phyloP scores from a whole-genome alignment of 2,888 invertebrate species.

The Melanophora roralis region DNA sequence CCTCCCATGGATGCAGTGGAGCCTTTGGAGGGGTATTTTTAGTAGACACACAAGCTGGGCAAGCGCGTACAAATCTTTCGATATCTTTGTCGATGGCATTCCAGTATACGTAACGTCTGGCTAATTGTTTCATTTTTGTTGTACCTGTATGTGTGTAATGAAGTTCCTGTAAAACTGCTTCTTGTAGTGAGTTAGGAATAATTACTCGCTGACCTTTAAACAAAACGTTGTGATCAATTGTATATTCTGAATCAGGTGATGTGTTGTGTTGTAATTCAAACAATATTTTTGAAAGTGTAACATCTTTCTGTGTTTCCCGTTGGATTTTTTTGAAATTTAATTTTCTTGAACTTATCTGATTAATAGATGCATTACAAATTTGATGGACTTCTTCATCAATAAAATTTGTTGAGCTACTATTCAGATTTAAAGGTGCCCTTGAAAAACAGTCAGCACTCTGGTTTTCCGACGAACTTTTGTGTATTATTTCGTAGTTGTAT shows the following conservation, averaged over 20 bases:
- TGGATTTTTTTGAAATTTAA: neutral
- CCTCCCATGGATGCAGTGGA: neutral
- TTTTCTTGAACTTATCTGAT: neutral
- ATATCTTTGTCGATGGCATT: too few relatives aligned
- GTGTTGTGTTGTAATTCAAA: neutral
- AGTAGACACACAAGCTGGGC: too few relatives aligned
- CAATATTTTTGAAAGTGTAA: neutral
- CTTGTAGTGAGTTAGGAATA: neutral
- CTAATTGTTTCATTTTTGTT: slow-evolving; percentile 65
- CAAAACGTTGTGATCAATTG: neutral
- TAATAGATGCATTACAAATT: neutral
- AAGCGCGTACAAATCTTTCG: neutral
- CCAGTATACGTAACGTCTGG: slow-evolving; percentile 64
- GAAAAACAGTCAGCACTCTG: neutral
- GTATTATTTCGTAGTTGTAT: neutral
- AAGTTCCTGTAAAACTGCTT: slow-evolving; percentile 55
- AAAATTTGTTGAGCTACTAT: neutral
- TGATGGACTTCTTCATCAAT: slow-evolving; percentile 1
- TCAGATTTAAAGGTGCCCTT: neutral
- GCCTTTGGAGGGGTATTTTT: neutral
- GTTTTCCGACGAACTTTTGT: neutral
- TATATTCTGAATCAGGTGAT: neutral
- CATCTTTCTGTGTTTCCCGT: neutral
- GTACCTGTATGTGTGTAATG: slow-evolving; percentile 65
- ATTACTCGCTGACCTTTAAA: neutral